Evolutionary conservation across 2,888 invertebrate species (phyloP).

Genomic region (Noctua fimbriata): DNA sequence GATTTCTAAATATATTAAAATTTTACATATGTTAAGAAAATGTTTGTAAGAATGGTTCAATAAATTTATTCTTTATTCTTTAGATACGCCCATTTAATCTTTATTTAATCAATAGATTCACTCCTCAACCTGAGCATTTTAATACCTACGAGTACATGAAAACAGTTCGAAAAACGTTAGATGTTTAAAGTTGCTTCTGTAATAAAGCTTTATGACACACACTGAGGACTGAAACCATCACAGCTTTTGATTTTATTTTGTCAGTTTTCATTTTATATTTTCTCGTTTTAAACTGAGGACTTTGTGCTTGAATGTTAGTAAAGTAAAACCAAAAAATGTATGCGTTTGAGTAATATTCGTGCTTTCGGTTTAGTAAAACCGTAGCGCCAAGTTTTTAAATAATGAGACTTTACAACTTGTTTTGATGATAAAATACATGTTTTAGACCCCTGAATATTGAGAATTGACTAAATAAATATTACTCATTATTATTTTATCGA

Average conservation of each 20-base stretch:
- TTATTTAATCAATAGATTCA: too few relatives aligned
- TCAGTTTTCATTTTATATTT: not conserved
- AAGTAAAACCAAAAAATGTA: not conserved
- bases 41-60: too few relatives aligned
- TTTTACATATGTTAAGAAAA: too few relatives aligned
- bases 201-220: not conserved
- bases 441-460: not conserved
- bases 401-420: not conserved
- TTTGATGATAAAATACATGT: not conserved
- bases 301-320: not conserved
- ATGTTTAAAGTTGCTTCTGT: not conserved
- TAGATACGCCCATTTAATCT: not conserved
- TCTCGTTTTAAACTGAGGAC: not conserved
- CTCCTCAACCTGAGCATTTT: not conserved
- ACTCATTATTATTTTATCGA: not conserved
- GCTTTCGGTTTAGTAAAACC: not conserved
- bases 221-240: too few relatives aligned
- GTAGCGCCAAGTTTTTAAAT: constrained; percentile 1
- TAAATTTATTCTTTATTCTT: too few relatives aligned
- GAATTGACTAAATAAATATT: not conserved
- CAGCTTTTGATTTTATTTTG: not conserved
- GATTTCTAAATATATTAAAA: too few relatives aligned
- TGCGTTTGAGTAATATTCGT: not conserved
- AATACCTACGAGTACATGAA: not conserved
- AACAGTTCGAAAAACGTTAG: not conserved